phyloP scores from a whole-genome alignment of 2,888 invertebrate species.

The Drosophila greeni region DNA sequence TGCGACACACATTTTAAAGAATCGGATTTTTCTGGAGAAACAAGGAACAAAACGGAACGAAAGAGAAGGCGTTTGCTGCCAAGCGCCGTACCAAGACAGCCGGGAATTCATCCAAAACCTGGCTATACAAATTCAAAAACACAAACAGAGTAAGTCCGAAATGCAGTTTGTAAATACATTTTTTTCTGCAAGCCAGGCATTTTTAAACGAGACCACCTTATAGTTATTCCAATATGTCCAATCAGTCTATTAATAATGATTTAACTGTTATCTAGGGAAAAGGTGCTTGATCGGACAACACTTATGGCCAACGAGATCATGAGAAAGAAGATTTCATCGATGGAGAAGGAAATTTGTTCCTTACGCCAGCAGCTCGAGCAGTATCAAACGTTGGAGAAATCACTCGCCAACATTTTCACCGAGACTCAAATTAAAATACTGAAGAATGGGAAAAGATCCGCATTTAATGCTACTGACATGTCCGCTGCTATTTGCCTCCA shows the following conservation, averaged over 20 bases:
- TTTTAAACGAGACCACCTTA: too few species aligned
- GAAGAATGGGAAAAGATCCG: neutral
- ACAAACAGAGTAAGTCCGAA: too few species aligned
- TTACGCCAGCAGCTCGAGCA: neutral
- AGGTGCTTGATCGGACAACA: neutral
- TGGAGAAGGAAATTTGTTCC: neutral
- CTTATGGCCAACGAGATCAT: neutral
- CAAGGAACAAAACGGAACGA: too few species aligned
- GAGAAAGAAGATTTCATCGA: neutral
- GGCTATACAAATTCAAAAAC: too few species aligned
- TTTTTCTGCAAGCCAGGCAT: too few species aligned
- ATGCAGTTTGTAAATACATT: too few species aligned
- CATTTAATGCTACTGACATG: conserved; percentile 6
- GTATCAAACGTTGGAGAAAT: neutral
- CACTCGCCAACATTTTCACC: neutral
- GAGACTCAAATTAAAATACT: neutral
- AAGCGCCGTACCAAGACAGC: too few species aligned
- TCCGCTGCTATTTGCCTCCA: conserved; percentile 4
- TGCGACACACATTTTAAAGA: too few species aligned
- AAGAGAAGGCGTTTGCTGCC: too few species aligned
- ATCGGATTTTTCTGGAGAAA: too few species aligned
- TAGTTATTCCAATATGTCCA: too few species aligned
- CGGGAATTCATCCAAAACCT: too few species aligned
- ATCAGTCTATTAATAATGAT: neutral
- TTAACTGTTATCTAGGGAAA: neutral